These are phyloP conservation scores for Acronicta leporina DNA, from an alignment of 2,888 invertebrate genomes.

Conservation along the genomic window DNA sequence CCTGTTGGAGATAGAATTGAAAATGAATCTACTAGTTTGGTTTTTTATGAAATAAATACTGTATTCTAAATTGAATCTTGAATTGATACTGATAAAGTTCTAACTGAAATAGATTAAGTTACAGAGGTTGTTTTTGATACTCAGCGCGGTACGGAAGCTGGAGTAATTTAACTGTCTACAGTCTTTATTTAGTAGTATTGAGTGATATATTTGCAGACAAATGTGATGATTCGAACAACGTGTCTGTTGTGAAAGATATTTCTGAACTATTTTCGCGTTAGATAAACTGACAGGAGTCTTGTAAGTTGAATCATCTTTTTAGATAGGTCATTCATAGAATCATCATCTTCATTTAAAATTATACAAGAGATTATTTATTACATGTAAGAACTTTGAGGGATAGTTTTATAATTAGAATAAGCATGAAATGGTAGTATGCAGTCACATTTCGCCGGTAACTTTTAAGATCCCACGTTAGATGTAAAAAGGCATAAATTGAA, in stretches of 20 bases:
- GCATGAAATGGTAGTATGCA: no score
- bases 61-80: conserved; percentile 56
- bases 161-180: conserved; percentile 79
- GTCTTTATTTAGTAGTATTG: conserved; percentile 75
- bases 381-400: no score
- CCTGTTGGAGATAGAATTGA: conserved; percentile 68
- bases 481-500: no score
- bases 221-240: conserved; percentile 72
- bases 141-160: conserved; percentile 73
- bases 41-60: conserved; percentile 55
- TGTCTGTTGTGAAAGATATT: conserved; percentile 60
- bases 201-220: conserved; percentile 81
- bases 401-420: no score
- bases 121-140: conserved; percentile 63
- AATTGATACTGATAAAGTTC: conserved; percentile 49
- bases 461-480: no score
- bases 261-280: conserved; percentile 60
- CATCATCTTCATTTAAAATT: conserved; percentile 5
- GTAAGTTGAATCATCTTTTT: conserved; percentile 33
- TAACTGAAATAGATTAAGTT: conserved; percentile 38
- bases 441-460: no score
- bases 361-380: not conserved
- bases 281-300: conserved; percentile 40
- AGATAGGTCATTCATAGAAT: conserved; percentile 17
- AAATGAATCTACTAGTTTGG: conserved; percentile 58